Percentiles rank a stretch among this genome's conserved stretches.
phyloP scores from a whole-genome alignment of 2,888 invertebrate species.

The Hypena proboscidalis region DNA sequence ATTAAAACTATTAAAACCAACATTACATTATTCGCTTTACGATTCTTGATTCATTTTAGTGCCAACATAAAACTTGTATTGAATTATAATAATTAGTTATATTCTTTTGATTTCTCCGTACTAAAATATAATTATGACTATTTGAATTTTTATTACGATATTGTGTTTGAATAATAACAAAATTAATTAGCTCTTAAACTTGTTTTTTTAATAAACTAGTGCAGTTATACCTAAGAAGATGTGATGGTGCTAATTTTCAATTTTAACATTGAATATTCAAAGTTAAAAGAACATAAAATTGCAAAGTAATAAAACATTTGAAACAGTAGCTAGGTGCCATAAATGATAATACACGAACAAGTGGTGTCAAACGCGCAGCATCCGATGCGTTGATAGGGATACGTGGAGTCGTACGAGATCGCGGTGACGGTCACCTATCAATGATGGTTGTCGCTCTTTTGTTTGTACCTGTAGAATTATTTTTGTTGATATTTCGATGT shows the following conservation, averaged over 20 bases:
- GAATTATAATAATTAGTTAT: conserved; percentile 47
- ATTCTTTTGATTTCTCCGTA: conserved; percentile 26
- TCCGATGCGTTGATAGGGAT: conserved; percentile 2
- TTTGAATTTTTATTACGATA: not conserved
- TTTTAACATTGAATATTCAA: no score
- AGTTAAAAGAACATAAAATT: no score
- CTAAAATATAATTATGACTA: not conserved
- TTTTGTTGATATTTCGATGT: no score
- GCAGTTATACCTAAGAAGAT: no score
- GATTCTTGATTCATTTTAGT: conserved; percentile 67
- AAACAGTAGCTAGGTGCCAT: no score
- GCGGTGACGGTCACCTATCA: not conserved
- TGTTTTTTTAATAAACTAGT: no score
- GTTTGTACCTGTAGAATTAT: no score
- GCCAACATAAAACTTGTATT: conserved; percentile 64
- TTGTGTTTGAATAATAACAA: no score
- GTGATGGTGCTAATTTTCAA: no score
- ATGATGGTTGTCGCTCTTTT: no score
- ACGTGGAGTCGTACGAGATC: not conserved
- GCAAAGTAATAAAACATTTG: no score
- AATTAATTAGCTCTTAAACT: not conserved
- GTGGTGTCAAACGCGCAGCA: conserved; percentile 1
- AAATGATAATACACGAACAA: not conserved
- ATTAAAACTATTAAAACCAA: conserved; percentile 54
- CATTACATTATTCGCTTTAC: conserved; percentile 68